Evolutionary conservation across 2,797 vertebrate genomes (phyloP), one percentile per base, ranked within the genome.

Genomic region (Phoxinus dragarum): DNA sequence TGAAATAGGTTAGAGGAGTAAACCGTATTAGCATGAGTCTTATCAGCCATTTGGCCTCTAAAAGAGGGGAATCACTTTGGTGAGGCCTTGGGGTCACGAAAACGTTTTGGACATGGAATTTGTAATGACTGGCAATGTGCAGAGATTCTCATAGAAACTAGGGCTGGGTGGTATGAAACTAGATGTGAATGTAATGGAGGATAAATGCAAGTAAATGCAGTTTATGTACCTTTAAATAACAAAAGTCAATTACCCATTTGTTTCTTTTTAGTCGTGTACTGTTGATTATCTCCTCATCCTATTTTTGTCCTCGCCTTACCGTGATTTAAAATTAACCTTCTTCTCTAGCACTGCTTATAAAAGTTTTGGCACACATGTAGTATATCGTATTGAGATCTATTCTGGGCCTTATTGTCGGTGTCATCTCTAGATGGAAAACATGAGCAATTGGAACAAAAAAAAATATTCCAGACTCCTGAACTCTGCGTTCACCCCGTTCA

Each of bases 61-160:
- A 84, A 84, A 59, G 44, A 52, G 64, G 19, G n/a, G 69, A 84
- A 84, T 84, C 82, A 78, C 74, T 78, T 84, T 78, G 82, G 49
- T 56, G 49, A 78, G 82, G 66, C 66, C 49, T 56, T 42, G 12
- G 66, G 74, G 74, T 84, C 74, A 78, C 4, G 11, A 12, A 84
- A 84, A 68, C 1, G 47, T 59, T 84, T 44, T 44, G 77, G 40
- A 52, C n/a, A 44, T 54, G 16, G 61, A 44, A 56, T 77, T 84
- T 84, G 47, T 42, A 77, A 71, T 68, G 44, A 52, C 61, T 77
- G 69, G 17, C 47, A 68, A 44, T 54, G 52, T 69, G 82, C 9
- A 68, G 44, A 54, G 27, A 69, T 47, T 42, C 19, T 68, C 52
- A 59, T 44, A 27, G 74, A 11, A 34, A 40, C 59, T 54, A n/a